phyloP scores from a whole-genome alignment of 1,140 invertebrate genomes.

The Drosophila nannoptera region DNA sequence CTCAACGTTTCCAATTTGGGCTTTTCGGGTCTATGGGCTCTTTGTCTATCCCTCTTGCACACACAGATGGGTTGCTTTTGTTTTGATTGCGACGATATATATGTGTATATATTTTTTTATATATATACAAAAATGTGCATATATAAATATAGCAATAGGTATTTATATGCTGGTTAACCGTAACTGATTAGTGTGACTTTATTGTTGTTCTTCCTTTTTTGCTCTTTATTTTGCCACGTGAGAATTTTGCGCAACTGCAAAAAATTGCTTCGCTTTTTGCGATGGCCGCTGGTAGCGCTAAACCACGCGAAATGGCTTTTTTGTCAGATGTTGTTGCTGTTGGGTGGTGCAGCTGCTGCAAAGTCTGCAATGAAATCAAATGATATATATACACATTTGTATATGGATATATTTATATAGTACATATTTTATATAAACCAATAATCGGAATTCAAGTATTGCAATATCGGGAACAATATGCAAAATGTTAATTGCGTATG shows the following conservation, averaged over 20 bases:
- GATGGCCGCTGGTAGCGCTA: slow-evolving; percentile 49
- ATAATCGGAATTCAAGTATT: slow-evolving; percentile 2
- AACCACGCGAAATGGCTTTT: slow-evolving; percentile 26
- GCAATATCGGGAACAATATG: slow-evolving; percentile 13
- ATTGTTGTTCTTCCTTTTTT: slow-evolving; percentile 6
- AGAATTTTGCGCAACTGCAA: slow-evolving; percentile 45
- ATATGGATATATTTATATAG: neutral
- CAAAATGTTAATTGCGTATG: slow-evolving; percentile 36
- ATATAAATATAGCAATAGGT: neutral
- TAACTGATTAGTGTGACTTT: slow-evolving; percentile 19
- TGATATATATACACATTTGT: slow-evolving; percentile 10
- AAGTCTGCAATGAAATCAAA: slow-evolving; percentile 40
- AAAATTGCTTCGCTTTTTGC: slow-evolving; percentile 41
- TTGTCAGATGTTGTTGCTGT: slow-evolving; percentile 15
- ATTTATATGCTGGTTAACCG: slow-evolving; percentile 14
- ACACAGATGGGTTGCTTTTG: slow-evolving; percentile 3
- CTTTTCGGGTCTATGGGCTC: neutral
- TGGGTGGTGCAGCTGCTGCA: slow-evolving; percentile 23
- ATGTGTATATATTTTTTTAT: neutral
- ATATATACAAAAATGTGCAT: slow-evolving; percentile 1
- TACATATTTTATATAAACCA: slow-evolving; percentile 7
- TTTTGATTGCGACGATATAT: slow-evolving; percentile 10
- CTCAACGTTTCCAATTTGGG: slow-evolving; percentile 14
- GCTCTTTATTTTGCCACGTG: slow-evolving; percentile 42
- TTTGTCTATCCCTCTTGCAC: neutral